Evolutionary conservation across 1,140 invertebrate species (phyloP), one percentile per base, ranked within the genome.

Genomic region (Grapholita molesta): DNA sequence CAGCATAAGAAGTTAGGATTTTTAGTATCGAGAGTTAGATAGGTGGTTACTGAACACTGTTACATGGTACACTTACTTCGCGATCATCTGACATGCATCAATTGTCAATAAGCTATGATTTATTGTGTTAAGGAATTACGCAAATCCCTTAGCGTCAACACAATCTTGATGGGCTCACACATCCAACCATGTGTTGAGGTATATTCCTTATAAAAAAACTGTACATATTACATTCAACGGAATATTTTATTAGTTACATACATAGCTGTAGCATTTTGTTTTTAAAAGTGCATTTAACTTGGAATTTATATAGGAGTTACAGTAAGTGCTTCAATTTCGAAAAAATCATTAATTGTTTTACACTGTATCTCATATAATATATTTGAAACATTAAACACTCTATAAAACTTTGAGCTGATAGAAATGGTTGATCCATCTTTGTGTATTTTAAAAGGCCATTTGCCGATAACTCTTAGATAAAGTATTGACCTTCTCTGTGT

Each of bases 401-500:
- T 25, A n/a, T n/a, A n/a, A 55, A 28, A 55, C 23, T 15, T 55
- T 25, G 12, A 55, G 53, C 23, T 9, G 12, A n/a, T 25, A 28
- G 24, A 25, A 24, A 55, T 55, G 25, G 53, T 25, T 25, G 24
- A 55, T 28, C 25, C n/a, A n/a, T 15, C 12, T 24, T 28, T n/a
- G 21, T 25, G 24, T 28, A 25, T 28, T 55, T 55, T 25, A 25
- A 25, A 8, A n/a, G 24, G 53, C 25, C 53, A 55, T 28, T 55
- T 55, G 24, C 53, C 25, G 53, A 55, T 55, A 55, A 55, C 53
- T 55, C 53, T 55, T 55, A 55, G 53, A 55, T 55, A 55, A 55
- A 28, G 24, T 24, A 53, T 25, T 55, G 53, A 55, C 53, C 53
- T 48, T 28, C 53, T 55, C 53, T 5, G 53, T 11, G 48, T 55